Evolutionary conservation across 2,797 vertebrate genomes (phyloP), one percentile per base, ranked within the genome.

Genomic region (Pseudochaenichthys georgianus): DNA sequence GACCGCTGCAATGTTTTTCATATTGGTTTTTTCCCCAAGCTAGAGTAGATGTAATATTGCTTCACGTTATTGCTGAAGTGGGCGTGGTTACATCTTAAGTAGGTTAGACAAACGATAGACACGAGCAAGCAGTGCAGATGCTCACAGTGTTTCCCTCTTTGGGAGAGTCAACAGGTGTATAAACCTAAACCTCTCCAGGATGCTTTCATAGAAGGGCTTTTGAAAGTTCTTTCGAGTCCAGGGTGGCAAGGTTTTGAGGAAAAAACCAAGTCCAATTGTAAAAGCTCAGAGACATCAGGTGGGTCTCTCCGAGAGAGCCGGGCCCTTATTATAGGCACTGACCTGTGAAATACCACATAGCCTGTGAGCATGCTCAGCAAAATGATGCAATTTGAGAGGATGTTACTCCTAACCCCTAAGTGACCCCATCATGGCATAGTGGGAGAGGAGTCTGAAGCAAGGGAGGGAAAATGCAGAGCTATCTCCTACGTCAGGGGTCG

Each of bases 351-450:
- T 93, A 94, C 90, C 91, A 92, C 83, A 78, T 82, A 74, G 86
- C 74, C 87, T 82, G 17, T 86, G 88, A 92, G 90, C 90, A 88
- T 88, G 87, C 89, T 91, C 83, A 84, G 90, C 88, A 94, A 94
- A 94, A 94, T 94, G 89, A 94, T 94, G 93, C 90, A 92, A 95
- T 93, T 94, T 95, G 89, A 94, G 93, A 93, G 89, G 93, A 90
- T 94, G 92, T 94, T 91, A 89, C 89, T 86, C 60, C 75, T 92
- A 86, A 93, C 92, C 92, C 82, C 73, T 45, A 50, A 64, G 69
- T 89, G 87, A 93, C 91, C 93, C 74, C 71, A 66, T 70, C 66
- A 70, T 70, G 77, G 72, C 80, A 76, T 78, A 81, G 81, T 21
- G n/a, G 57, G 34, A 58, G 74, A 61, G 52, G 71, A 85, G 57